Evolutionary conservation across 1,140 invertebrate species (phyloP).

Genomic region (Drosophila repletoides): DNA sequence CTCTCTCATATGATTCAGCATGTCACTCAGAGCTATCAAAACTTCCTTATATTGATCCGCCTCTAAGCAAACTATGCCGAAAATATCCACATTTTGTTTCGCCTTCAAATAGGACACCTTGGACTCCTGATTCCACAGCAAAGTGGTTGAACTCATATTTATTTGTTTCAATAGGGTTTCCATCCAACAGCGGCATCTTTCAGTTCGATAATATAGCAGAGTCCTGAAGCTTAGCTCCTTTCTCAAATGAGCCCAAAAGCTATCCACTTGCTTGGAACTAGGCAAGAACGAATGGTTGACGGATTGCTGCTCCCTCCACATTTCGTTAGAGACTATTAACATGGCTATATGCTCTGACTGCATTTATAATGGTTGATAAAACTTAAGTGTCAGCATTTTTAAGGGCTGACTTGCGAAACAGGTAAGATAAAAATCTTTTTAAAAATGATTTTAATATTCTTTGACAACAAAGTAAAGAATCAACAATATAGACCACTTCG

Average conservation of each 20-base stretch:
- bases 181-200: constrained; percentile 26
- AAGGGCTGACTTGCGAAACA: constrained; percentile 19
- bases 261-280: neutral
- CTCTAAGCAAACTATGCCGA: constrained; percentile 34
- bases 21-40: constrained; percentile 7
- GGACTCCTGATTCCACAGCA: constrained; percentile 11
- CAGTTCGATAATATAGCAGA: constrained; percentile 17
- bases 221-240: constrained; percentile 17
- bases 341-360: too few species aligned
- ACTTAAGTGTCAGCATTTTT: constrained; percentile 8
- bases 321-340: too few species aligned
- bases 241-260: constrained; percentile 3
- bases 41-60: neutral
- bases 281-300: neutral
- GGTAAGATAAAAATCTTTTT: too few species aligned
- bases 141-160: neutral
- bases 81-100: constrained; percentile 15
- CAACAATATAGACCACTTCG: too few species aligned
- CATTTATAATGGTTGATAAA: neutral
- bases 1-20: constrained; percentile 49
- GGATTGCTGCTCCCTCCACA: neutral
- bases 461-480: too few species aligned
- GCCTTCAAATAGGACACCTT: constrained; percentile 6
- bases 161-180: constrained; percentile 12
- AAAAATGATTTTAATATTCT: too few species aligned